Evolutionary conservation across 2,113 vertebrate species (phyloP), one percentile per base, ranked within the genome.

Genomic region (Brachionichthys hirsutus): DNA sequence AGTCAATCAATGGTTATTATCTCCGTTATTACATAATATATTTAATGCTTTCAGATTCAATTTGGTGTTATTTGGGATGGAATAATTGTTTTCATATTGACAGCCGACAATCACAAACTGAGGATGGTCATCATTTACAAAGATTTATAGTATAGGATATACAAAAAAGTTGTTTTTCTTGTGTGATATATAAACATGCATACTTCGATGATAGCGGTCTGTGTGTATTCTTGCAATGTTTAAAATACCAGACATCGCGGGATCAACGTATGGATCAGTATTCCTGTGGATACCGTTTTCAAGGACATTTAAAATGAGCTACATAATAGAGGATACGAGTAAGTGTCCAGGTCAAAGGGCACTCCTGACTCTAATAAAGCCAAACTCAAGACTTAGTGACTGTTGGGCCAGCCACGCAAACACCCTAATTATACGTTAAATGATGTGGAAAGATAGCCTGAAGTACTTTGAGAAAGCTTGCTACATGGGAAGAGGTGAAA

Each of bases 401-500:
- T 73, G 46, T 40, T 17, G 73, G 62, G 50, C 74, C 61, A 54
- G 67, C 67, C 59, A 62, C 60, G 81, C 87, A 91, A 89, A 88
- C 73, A 62, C 78, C 70, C 83, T 84, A 88, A 89, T 91, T 89
- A 91, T 82, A 70, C 81, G 83, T 75, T 86, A 89, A 91, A 92
- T 90, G 85, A 88, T 89, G 90, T 90, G 90, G 91, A 92, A 91
- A 89, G 87, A 89, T 87, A 72, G 77, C 77, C 85, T 79, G 60
- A 76, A 87, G 87, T 85, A 77, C 84, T 75, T 47, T 75, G 81
- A 81, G 85, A 83, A 82, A 83, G 88, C 77, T 68, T 30, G 71
- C 83, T 78, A 61, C 34, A 77, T 77, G 87, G 80, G 73, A 88
- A 83, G 66, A 77, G 65, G 78, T 73, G 55, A 90, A 91, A 90